Evolutionary conservation across 2,888 invertebrate genomes (phyloP).

Genomic region (Agrilus mali): DNA sequence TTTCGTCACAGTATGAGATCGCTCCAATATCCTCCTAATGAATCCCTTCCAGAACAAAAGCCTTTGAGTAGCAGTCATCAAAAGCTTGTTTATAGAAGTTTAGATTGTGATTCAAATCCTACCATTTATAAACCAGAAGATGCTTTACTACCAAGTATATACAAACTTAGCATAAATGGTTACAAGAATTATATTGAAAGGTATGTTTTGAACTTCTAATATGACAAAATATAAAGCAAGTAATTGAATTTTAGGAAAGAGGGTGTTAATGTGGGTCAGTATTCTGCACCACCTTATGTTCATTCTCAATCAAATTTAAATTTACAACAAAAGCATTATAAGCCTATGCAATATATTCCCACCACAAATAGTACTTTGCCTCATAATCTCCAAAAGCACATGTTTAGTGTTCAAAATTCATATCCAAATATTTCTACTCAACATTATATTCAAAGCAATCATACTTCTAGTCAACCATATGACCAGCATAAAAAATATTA

Average conservation of each 20-base stretch:
- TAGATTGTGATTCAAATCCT: slow-evolving; percentile 20
- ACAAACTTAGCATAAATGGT: slow-evolving; percentile 27
- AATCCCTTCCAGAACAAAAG: slow-evolving; percentile 13
- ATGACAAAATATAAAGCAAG: slow-evolving; percentile 21
- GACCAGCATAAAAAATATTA: too few relatives aligned
- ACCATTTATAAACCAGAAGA: slow-evolving; percentile 24
- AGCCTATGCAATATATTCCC: slow-evolving; percentile 8
- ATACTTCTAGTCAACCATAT: not conserved
- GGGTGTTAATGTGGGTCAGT: slow-evolving; percentile 5
- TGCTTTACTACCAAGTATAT: slow-evolving; percentile 23
- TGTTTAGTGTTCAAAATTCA: slow-evolving; percentile 3
- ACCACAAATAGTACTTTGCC: slow-evolving; percentile 11
- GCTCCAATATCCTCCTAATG: slow-evolving; percentile 21
- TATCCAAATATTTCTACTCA: slow-evolving; percentile 11
- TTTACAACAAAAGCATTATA: slow-evolving; percentile 13
- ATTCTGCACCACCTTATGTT: slow-evolving; percentile 9
- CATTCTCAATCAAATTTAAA: slow-evolving; percentile 15
- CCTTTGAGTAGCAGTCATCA: slow-evolving; percentile 12
- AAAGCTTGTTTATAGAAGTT: slow-evolving; percentile 22
- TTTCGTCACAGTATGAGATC: slow-evolving; percentile 28
- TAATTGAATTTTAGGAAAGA: slow-evolving; percentile 12
- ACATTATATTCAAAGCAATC: slow-evolving; percentile 9
- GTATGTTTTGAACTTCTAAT: slow-evolving; percentile 18
- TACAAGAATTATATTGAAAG: slow-evolving; percentile 29
- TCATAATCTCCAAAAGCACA: slow-evolving; percentile 8